phyloP scores from a whole-genome alignment of 2,113 vertebrate genomes.

The Stigmatopora nigra region DNA sequence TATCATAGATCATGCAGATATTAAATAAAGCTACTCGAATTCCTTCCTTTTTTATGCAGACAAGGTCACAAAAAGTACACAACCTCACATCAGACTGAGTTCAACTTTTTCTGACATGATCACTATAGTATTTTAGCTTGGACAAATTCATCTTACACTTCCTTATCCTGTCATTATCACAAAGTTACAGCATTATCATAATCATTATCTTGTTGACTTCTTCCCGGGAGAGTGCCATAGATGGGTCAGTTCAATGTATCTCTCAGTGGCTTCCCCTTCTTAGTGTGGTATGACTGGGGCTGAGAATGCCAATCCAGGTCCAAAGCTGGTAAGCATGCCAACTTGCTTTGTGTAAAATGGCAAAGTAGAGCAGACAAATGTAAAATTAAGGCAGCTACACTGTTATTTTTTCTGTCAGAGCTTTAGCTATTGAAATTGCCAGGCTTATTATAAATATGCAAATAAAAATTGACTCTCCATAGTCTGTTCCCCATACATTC shows the following conservation, averaged over 20 bases:
- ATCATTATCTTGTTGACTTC: constrained; percentile 55
- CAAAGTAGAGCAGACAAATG: constrained; percentile 23
- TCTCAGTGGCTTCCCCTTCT: constrained; percentile 39
- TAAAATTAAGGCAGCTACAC: constrained; percentile 28
- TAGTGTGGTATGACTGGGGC: constrained; percentile 41
- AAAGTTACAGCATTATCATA: constrained; percentile 61
- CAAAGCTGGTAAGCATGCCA: constrained; percentile 29
- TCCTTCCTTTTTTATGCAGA: not conserved
- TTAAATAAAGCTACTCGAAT: not conserved
- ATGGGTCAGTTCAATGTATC: constrained; percentile 63
- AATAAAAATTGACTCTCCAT: constrained; percentile 32
- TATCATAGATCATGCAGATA: not conserved
- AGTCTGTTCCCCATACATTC: too few relatives aligned
- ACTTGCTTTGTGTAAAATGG: constrained; percentile 14
- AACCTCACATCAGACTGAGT: constrained; percentile 35
- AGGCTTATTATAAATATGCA: constrained; percentile 41
- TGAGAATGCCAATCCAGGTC: constrained; percentile 23
- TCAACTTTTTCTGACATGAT: constrained; percentile 45
- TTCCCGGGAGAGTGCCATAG: constrained; percentile 54
- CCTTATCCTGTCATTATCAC: constrained; percentile 59
- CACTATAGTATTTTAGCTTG: constrained; percentile 27
- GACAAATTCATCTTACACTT: constrained; percentile 49
- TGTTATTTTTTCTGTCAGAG: constrained; percentile 42
- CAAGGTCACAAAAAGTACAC: constrained; percentile 14
- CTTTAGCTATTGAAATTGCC: constrained; percentile 28